Conservation (phyloP, 1,140 invertebrate genomes). For the Platyscapa corneri region DNA sequence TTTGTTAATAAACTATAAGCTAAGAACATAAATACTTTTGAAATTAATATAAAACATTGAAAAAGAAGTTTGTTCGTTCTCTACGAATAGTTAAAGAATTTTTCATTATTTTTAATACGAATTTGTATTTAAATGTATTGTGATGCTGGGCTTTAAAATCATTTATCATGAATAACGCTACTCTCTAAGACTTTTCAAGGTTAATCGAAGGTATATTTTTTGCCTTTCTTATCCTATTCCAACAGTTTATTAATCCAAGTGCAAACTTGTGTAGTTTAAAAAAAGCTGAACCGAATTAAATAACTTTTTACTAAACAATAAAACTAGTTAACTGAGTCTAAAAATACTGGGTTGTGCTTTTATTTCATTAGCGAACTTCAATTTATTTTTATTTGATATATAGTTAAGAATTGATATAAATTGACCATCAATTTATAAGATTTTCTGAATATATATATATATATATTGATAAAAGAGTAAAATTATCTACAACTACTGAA, state of each 20-base stretch:
- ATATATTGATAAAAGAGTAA: no score
- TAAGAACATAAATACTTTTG: not conserved
- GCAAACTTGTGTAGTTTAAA: not conserved
- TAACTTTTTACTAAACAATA: not conserved
- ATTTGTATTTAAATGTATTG: not conserved
- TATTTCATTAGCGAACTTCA: not conserved
- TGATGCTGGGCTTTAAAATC: not conserved
- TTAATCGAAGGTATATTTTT: not conserved
- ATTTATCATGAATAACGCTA: not conserved
- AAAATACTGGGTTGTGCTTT: not conserved
- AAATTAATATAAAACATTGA: not conserved
- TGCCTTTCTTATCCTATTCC: not conserved
- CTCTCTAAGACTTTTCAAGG: not conserved
- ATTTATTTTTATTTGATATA: not conserved
- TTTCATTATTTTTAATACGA: no score
- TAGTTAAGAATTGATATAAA: not conserved
- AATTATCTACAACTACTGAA: no score
- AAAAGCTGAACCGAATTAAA: not conserved
- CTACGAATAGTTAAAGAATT: no score
- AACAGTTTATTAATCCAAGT: not conserved
- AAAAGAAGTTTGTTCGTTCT: not conserved
- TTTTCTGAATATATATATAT: no score
- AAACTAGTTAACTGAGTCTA: not conserved
- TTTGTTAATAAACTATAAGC: no score
- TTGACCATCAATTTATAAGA: no score